Percentiles rank a stretch among this genome's conserved stretches.
phyloP scores from a whole-genome alignment of 2,888 invertebrate genomes.

The Parochlus steinenii region DNA sequence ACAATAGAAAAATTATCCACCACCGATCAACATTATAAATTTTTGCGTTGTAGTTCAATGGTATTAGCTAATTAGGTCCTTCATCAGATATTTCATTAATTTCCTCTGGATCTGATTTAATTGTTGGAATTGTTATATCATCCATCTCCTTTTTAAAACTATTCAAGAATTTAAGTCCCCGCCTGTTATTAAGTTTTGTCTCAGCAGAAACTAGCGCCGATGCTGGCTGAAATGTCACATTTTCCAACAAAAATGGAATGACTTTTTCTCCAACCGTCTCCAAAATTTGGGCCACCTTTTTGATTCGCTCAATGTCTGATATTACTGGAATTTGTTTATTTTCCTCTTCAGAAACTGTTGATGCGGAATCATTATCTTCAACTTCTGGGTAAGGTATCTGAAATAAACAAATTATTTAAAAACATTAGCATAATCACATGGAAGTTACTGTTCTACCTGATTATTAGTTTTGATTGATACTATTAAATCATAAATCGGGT shows the following conservation, averaged over 20 bases:
- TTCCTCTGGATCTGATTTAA: no score
- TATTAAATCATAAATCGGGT: no score
- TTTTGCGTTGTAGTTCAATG: not conserved
- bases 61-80: not conserved
- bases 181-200: no score
- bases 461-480: no score
- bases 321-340: slow-evolving; percentile 10
- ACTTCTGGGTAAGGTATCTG: no score
- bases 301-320: slow-evolving; percentile 10
- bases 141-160: not conserved
- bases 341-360: no score
- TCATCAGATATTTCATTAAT: not conserved
- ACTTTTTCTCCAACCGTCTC: slow-evolving; percentile 5
- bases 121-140: not conserved
- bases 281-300: slow-evolving; percentile 6
- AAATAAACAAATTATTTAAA: no score
- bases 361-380: no score
- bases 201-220: no score
- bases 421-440: no score
- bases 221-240: not conserved
- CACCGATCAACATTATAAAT: no score
- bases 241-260: not conserved
- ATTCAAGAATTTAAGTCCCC: not conserved
- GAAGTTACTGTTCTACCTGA: no score
- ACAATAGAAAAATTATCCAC: not conserved